Base-by-base conservation (phyloP, 1,140 invertebrate species). In the Epicauta chinensis region DNA sequence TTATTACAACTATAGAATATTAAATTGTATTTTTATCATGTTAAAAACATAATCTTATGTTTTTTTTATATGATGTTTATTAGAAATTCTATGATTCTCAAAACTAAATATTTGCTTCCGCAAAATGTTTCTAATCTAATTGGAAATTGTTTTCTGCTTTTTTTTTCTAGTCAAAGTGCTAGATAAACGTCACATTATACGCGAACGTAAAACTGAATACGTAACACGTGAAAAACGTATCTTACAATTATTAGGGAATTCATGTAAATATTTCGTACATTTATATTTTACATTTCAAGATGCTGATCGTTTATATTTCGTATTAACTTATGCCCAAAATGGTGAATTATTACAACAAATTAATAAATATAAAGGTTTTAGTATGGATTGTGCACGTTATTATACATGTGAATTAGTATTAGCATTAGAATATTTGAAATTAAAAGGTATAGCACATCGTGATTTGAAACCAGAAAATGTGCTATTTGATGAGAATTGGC, bases 251-350 rank as follows among this genome's bases (percentile, higher is more conserved):
- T 70, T 93, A 34, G 83, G 81, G 43, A 75, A 73, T 51, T 76
- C 76, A 32, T 78, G 77, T 61, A 84, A 83, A 12, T 96, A 92
- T 68, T 94, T 99, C 70, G 91, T 98, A 11, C 87, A 88, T 63
- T 76, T 99, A 3, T 94, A 88, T 65, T 97, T 88, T 71, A 97
- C 97, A 32, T 99, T 99, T 77, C 97, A 99, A 77, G 95, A 98
- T 72, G 62, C 78, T 14, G 84, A 92, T 56, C 81, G 92, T 64
- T 80, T 99, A 12, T 99, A 97, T 76, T 99, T 98, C 79, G 96
- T 96, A 1, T 79, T 99, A 59, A 91, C 89, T 3, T 97, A 93
- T 74, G 95, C 93, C 15, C 89, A 91, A 70, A 89, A 95, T 69
- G 93, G 95, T 16, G 97, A 99, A 73, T 73, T 99, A 10, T 73